Evolutionary conservation across 1,140 invertebrate genomes (phyloP), one percentile per base, ranked within the genome.

Genomic region (Drosophila ficusphila): DNA sequence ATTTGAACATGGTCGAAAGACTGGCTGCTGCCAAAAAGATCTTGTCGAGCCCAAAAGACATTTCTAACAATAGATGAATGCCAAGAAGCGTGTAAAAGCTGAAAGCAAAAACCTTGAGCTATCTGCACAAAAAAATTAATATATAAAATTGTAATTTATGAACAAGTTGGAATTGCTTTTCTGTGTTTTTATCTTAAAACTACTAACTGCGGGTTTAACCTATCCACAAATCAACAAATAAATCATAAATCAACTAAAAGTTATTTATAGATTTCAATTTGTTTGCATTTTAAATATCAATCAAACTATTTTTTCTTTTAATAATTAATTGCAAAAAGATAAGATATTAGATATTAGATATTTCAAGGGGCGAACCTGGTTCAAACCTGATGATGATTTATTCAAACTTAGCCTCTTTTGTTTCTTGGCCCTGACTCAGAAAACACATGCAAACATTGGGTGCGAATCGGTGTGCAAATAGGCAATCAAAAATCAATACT

Each of bases 21-120:
- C 39, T 47, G 8, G 6, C 8, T 12, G 23, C 48, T 41, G 76
- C 75, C 76, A 68, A 56, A 46, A 60, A 68, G 16, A 9, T 54
- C 41, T 67, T 46, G 68, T 25, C 34, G 53, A 46, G 38, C 65
- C 39, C 64, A 79, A 53, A 53, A 51, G 27, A 72, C 12, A 34
- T 61, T 46, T 57, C 69, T 58, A 77, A 47, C 61, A 83, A 68
- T 71, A 69, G 52, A 62, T 44, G 47, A 79, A 62, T 77, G 74
- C 74, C 78, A 85, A 79, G 65, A 54, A 62, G 79, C 48, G 51
- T 76, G 51, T 62, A 58, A 36, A 16, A 14, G 21, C 36, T 19
- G 14, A 64, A 36, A 25, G 36, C 34, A 51, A n/a, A 33, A 70
- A 62, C 74, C 79, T 78, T 83, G 69, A 19, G 33, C 9, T 1